Evolutionary conservation across 2,888 invertebrate genomes (phyloP).

Genomic region (Thymelicus acteon): DNA sequence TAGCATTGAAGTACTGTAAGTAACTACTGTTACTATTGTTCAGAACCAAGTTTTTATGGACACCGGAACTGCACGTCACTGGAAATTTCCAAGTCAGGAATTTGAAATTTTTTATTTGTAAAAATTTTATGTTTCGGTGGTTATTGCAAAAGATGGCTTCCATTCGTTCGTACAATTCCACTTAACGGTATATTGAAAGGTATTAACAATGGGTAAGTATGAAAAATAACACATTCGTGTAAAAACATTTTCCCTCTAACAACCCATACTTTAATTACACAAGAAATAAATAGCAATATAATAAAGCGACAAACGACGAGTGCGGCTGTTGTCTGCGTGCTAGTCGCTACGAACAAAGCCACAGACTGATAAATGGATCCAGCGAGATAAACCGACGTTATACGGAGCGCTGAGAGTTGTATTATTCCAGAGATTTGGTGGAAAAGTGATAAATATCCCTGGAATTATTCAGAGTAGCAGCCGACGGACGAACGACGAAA

Average conservation of each 20-base stretch:
- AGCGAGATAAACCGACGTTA: constrained; percentile 39
- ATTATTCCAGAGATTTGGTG: constrained; percentile 29
- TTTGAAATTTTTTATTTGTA: too few relatives aligned
- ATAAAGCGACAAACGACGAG: constrained; percentile 13
- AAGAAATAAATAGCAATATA: constrained; percentile 14
- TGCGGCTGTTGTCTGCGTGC: constrained; percentile 14
- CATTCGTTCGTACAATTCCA: too few relatives aligned
- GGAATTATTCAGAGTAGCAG: constrained; percentile 19
- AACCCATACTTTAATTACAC: neutral
- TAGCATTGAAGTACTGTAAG: too few relatives aligned
- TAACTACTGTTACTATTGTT: too few relatives aligned
- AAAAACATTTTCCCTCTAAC: neutral
- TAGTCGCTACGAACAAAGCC: constrained; percentile 43
- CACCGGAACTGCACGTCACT: too few relatives aligned
- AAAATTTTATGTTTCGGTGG: too few relatives aligned
- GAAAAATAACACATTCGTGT: too few relatives aligned
- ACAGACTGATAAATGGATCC: constrained; percentile 46
- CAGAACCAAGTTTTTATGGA: too few relatives aligned
- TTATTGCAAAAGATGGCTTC: too few relatives aligned
- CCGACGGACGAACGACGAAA: neutral
- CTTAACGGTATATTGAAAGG: too few relatives aligned
- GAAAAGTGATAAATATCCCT: constrained; percentile 30
- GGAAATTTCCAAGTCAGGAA: too few relatives aligned
- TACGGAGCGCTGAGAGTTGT: constrained; percentile 37
- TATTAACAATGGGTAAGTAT: too few relatives aligned